phyloP scores from a whole-genome alignment of 2,113 vertebrate species.

The Entelurus aequoreus region DNA sequence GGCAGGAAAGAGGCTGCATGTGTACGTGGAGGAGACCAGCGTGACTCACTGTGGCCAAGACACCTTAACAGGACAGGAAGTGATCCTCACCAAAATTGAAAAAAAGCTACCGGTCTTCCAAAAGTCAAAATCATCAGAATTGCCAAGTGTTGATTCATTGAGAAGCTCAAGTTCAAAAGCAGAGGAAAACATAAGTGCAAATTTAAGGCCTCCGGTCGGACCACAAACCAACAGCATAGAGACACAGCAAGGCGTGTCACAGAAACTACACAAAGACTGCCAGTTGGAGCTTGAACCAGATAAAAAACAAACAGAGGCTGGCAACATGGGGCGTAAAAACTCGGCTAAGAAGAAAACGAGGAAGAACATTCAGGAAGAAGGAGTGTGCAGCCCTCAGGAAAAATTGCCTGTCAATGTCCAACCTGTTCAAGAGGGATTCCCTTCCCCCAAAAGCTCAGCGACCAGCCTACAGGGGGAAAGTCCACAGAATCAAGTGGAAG shows the following conservation, averaged over 20 bases:
- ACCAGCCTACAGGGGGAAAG: conserved; percentile 29
- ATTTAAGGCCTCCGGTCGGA: conserved; percentile 13
- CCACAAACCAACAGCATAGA: conserved; percentile 20
- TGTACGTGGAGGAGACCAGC: conserved; percentile 66
- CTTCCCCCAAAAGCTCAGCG: conserved; percentile 21
- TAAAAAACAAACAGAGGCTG: conserved; percentile 29
- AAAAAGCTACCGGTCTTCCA: conserved; percentile 38
- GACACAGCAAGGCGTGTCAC: conserved; percentile 40
- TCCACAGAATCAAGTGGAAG: conserved; percentile 24
- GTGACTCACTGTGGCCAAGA: conserved; percentile 38
- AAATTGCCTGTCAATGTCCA: conserved; percentile 22
- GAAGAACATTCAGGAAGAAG: conserved; percentile 57
- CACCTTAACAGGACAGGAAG: conserved; percentile 17
- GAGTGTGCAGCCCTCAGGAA: conserved; percentile 19
- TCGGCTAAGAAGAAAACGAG: conserved; percentile 38
- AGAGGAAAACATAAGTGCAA: conserved; percentile 20
- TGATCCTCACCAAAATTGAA: conserved; percentile 38
- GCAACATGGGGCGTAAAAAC: conserved; percentile 66
- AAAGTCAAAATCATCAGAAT: conserved; percentile 28
- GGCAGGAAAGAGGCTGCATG: conserved; percentile 49
- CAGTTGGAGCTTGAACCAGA: conserved; percentile 23
- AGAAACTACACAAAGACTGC: conserved; percentile 33
- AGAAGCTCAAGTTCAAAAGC: conserved; percentile 5
- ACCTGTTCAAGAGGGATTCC: conserved; percentile 14
- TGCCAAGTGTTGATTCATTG: conserved; percentile 10